Percentiles rank a stretch among this genome's conserved stretches.
Conservation (phyloP, 2,888 invertebrate species). For the Drosophila parthenogenetica region DNA sequence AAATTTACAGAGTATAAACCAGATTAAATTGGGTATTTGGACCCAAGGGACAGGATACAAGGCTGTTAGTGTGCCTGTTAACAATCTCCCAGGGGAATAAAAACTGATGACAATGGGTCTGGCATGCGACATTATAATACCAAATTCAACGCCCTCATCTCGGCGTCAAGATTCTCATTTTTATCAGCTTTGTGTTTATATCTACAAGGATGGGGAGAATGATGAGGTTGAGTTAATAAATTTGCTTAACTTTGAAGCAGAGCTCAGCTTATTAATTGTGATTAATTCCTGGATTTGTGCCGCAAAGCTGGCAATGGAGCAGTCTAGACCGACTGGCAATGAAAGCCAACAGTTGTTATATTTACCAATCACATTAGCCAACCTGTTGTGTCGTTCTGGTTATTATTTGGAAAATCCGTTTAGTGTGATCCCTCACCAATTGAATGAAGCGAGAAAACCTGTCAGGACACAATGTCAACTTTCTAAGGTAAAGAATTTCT, state of each 20-base stretch:
- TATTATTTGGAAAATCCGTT: constrained; percentile 30
- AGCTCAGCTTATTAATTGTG: constrained; percentile 20
- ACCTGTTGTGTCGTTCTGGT: constrained; percentile 33
- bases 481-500: constrained; percentile 8
- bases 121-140: constrained; percentile 8
- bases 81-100: constrained; percentile 35
- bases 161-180: background rate
- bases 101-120: constrained; percentile 43
- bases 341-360: background rate
- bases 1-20: constrained; percentile 14
- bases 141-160: constrained; percentile 1
- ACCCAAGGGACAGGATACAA: constrained; percentile 31
- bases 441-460: constrained; percentile 15
- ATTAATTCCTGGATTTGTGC: background rate
- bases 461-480: constrained; percentile 11
- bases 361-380: background rate
- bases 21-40: constrained; percentile 16
- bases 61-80: constrained; percentile 7
- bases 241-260: background rate
- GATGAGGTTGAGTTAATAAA: background rate
- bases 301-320: background rate
- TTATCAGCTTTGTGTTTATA: background rate
- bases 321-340: background rate
- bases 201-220: background rate
- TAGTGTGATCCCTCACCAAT: constrained; percentile 19